These are phyloP conservation scores for Diabrotica undecimpunctata DNA, from an alignment of 1,140 invertebrate genomes.

Conservation along the genomic window DNA sequence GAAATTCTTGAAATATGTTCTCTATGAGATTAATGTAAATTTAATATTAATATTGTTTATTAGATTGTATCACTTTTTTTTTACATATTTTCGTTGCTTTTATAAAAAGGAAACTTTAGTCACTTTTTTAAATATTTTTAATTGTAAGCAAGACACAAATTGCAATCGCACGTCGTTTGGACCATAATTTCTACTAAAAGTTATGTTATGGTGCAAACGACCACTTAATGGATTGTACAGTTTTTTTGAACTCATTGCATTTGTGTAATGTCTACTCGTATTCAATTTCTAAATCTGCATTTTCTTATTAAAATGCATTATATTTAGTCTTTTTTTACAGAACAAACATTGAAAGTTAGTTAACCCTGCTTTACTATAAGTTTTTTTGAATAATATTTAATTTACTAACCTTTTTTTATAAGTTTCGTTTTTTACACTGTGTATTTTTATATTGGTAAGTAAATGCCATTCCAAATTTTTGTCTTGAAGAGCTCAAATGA, in stretches of 20 bases:
- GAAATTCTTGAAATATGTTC: background rate
- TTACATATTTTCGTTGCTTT: constrained; percentile 13
- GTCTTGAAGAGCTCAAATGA: constrained; percentile 29
- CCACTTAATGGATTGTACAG: background rate
- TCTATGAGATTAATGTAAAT: constrained; percentile 1
- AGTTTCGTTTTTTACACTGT: constrained; percentile 12
- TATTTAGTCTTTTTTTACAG: constrained; percentile 3
- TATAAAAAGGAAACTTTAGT: background rate
- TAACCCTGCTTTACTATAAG: constrained; percentile 25
- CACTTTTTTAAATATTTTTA: constrained; percentile 8
- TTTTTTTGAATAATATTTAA: constrained; percentile 24
- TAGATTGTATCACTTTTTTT: background rate
- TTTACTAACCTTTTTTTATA: constrained; percentile 26
- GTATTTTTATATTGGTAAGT: constrained; percentile 8
- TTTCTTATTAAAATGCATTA: background rate
- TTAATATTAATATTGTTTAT: constrained; percentile 11
- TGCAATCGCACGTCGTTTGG: background rate
- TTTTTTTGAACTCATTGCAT: background rate
- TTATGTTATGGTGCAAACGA: background rate
- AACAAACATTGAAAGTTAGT: background rate
- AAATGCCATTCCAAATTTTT: constrained; percentile 31
- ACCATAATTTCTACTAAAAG: background rate
- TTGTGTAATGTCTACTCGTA: background rate
- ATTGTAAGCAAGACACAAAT: background rate
- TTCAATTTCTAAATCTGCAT: background rate